These are phyloP conservation scores for Congeria kusceri DNA, from an alignment of 2,888 invertebrate genomes.

Conservation along the genomic window DNA sequence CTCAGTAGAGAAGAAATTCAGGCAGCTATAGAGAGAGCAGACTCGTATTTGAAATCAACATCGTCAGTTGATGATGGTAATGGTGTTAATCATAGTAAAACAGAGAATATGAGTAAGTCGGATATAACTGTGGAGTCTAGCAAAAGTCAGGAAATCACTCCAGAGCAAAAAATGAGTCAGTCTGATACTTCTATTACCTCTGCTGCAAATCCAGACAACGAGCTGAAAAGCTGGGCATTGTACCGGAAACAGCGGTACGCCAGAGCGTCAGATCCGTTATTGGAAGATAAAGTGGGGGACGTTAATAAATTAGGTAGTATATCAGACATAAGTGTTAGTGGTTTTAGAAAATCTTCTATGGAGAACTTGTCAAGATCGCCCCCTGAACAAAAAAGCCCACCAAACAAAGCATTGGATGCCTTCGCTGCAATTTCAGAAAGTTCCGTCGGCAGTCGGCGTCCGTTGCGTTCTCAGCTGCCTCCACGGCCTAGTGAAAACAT, in stretches of 20 bases:
- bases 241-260: constrained; percentile 62
- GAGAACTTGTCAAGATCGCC: constrained; percentile 53
- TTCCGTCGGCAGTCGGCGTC: constrained; percentile 30
- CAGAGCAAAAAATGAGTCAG: constrained; percentile 54
- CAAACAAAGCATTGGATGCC: constrained; percentile 28
- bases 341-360: constrained; percentile 57
- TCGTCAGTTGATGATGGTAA: constrained; percentile 61
- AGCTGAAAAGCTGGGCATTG: constrained; percentile 61
- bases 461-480: background rate
- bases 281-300: constrained; percentile 65
- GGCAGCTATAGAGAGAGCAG: constrained; percentile 75
- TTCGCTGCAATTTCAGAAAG: constrained; percentile 52
- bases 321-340: constrained; percentile 64
- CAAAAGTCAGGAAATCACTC: constrained; percentile 21
- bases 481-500: background rate
- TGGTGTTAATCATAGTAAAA: constrained; percentile 29
- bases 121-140: constrained; percentile 43
- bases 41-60: constrained; percentile 72
- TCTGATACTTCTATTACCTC: constrained; percentile 49
- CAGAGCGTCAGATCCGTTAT: constrained; percentile 53
- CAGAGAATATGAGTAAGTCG: constrained; percentile 42
- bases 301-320: constrained; percentile 62
- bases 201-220: constrained; percentile 26
- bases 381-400: constrained; percentile 7
- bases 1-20: constrained; percentile 78